A percentile compares a stretch with the other conserved stretches of the same genome.
phyloP scores from a whole-genome alignment of 2,888 invertebrate species.

The Cheilosia variabilis region DNA sequence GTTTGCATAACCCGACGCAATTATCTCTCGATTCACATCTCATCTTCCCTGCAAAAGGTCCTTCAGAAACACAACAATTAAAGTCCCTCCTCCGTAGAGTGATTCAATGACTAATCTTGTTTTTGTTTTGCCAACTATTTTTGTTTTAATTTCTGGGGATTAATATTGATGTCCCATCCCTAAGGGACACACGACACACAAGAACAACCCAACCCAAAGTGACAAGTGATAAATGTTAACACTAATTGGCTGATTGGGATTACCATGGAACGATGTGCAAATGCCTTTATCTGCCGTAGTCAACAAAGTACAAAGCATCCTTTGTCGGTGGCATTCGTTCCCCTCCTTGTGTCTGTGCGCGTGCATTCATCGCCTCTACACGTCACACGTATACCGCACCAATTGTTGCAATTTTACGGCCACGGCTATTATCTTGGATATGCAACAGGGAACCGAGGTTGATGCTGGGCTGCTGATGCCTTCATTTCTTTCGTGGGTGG shows the following conservation, averaged over 20 bases:
- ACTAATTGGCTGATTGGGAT: constrained; percentile 47
- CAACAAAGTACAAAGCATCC: constrained; percentile 9
- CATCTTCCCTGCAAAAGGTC: no score
- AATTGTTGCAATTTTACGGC: constrained; percentile 42
- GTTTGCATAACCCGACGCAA: no score
- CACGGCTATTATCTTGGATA: background rate
- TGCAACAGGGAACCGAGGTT: background rate
- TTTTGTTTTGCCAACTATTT: background rate
- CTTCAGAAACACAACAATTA: background rate
- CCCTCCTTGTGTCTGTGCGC: background rate
- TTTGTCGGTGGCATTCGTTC: background rate
- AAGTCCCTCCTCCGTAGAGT: background rate
- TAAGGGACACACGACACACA: background rate
- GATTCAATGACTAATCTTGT: background rate
- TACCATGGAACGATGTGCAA: constrained; percentile 34
- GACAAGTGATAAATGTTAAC: constrained; percentile 39
- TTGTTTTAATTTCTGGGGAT: background rate
- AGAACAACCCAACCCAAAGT: constrained; percentile 1
- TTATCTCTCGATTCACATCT: no score
- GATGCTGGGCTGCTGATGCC: background rate
- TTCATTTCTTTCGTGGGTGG: background rate
- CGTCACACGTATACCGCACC: constrained; percentile 1
- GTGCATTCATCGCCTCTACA: background rate
- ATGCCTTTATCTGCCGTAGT: constrained; percentile 16
- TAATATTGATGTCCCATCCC: background rate